Evolutionary conservation across 2,888 invertebrate species (phyloP).

Genomic region (Amphipyra tragopoginis): DNA sequence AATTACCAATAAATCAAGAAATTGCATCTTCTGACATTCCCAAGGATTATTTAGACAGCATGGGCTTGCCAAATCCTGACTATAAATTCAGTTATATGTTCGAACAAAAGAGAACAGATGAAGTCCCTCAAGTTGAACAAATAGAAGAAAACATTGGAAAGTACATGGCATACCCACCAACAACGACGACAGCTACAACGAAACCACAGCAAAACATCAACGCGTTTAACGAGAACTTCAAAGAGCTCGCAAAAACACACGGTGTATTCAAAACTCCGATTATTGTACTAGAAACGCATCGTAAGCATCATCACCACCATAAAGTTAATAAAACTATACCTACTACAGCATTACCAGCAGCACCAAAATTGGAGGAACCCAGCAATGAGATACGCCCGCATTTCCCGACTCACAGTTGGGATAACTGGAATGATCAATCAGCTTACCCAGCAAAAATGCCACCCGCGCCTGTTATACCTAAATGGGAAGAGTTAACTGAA

Average conservation of each 20-base stretch:
- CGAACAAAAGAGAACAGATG: not conserved
- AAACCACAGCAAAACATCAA: not conserved
- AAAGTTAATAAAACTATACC: not conserved
- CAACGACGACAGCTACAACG: not conserved
- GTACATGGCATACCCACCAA: not conserved
- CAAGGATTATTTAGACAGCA: not conserved
- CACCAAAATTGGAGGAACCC: not conserved
- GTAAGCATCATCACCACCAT: not conserved
- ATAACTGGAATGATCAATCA: not conserved
- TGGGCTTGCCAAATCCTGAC: not conserved
- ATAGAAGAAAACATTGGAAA: not conserved
- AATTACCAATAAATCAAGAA: not conserved
- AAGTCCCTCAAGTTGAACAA: not conserved
- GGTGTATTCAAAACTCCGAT: not conserved
- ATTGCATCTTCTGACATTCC: not conserved
- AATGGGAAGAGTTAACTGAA: not conserved
- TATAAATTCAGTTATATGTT: not conserved
- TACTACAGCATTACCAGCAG: not conserved
- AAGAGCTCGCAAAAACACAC: not conserved
- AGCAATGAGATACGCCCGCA: not conserved
- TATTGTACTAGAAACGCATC: not conserved
- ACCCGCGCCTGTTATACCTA: not conserved
- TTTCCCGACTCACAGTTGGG: not conserved
- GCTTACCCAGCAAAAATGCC: not conserved
- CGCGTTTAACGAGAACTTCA: too few species aligned